Base-by-base conservation (phyloP, 2,888 invertebrate genomes). In the Achlya flavicornis region DNA sequence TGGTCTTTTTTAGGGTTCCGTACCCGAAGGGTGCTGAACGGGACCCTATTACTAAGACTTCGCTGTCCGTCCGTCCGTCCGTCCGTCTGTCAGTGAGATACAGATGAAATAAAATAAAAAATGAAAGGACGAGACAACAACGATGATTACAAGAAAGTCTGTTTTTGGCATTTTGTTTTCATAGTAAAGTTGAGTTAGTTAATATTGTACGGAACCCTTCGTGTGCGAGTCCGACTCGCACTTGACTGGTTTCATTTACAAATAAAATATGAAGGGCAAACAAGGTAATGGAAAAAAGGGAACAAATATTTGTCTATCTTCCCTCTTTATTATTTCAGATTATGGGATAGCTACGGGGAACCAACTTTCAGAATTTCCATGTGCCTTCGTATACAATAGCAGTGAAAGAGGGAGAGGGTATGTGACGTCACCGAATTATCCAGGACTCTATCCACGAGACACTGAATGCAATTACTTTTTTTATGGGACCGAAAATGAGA, bases 381-480 rank as follows among this genome's bases (percentile, higher is more conserved):
- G 99, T 94, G 97, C 97, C 85, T 99, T 99, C 91, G 95, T 95
- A 72, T 98, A 96, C 94, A 97, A 98, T 92, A 97, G 97, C 90
- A 96, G 96, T 69, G 95, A 96, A 79, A 95, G 96, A 59, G 94
- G 94, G 69, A 96, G 95, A 76, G 98, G 98, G 4, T 95, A 96
- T 61, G 96, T 98, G 89, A 95, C 96, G 79, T 97, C 97, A 80
- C 98, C 98, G 0, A 98, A 98, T 91, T 97, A 97, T 88, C 98
- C 98, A 0, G 98, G 98, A 16, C 95, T 96, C 71, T 98, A 98
- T 91, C 98, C 98, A 0, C 95, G 98, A 76, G 96, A 98, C 83
- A 97, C 98, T 7, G 97, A 97, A 88, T 98, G 98, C 88, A 97
- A 98, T 93, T 98, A 98, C 90, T 97, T 97, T 89, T 98, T 98